A percentile compares a stretch with the other conserved stretches of the same genome.
Evolutionary conservation across 2,888 invertebrate species (phyloP).

Genomic region (Agrotis ipsilon): DNA sequence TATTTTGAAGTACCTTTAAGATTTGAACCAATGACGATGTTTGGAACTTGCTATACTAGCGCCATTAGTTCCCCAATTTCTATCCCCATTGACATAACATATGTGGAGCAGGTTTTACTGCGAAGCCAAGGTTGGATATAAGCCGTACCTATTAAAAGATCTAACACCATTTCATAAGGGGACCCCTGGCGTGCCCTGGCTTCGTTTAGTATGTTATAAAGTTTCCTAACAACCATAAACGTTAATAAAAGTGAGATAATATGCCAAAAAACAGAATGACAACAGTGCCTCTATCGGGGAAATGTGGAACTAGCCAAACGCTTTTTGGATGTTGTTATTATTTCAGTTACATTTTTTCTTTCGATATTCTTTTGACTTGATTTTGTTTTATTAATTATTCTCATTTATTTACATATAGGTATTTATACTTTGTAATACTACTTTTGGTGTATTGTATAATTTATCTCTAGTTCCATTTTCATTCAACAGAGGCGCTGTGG

Average conservation of each 20-base stretch:
- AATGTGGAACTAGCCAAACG: conserved; percentile 7
- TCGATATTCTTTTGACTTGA: too few relatives aligned
- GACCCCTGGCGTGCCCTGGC: too few relatives aligned
- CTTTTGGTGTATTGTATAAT: background rate
- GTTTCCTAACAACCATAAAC: conserved; percentile 6
- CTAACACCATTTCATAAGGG: background rate
- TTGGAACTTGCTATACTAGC: too few relatives aligned
- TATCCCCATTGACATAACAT: too few relatives aligned
- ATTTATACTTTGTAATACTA: too few relatives aligned
- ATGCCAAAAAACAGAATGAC: background rate
- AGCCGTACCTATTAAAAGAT: background rate
- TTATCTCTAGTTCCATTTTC: conserved; percentile 12
- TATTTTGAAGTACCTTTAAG: too few relatives aligned
- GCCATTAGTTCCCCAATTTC: too few relatives aligned
- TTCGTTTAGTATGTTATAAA: background rate
- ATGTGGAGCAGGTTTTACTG: conserved; percentile 7
- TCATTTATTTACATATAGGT: background rate
- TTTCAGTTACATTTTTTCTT: too few relatives aligned
- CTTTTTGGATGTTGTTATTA: background rate
- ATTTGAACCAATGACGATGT: too few relatives aligned
- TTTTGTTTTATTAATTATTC: background rate
- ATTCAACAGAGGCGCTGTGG: background rate
- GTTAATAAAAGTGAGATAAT: background rate
- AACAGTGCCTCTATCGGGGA: conserved; percentile 1
- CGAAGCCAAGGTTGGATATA: background rate